Base-by-base conservation (phyloP, 92 coral and sea anemone genomes). In the Meandrina meandrites region DNA sequence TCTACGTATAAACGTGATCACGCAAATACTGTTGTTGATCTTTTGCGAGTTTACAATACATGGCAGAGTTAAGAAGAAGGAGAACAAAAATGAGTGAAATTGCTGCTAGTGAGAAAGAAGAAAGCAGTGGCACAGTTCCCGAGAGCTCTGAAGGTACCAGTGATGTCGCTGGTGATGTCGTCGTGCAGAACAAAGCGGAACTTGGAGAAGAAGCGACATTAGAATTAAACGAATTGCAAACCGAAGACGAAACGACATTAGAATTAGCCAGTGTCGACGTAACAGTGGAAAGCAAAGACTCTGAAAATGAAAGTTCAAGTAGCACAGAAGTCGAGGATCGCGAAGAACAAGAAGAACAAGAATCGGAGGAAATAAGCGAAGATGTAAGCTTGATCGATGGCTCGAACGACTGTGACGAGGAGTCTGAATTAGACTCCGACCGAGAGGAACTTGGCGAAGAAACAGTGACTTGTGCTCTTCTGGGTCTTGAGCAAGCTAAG, bases 401-500 rank as follows among this genome's bases (percentile, higher is more conserved):
- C 13, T 27, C 71, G 71, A 66, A 34, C 76, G 87, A 47, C 31
- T 45, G 19, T 8, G 36, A 68, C 4, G 45, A 57, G 6, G 86
- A 72, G 31, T 73, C 31, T 12, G 66, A 58, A 9, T n/a, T n/a
- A n/a, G 83, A 80, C 11, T 64, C 68, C 6, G 80, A 48, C 28
- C 28, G 79, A 30, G 70, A 75, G 11, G 87, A 67, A 50, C 79
- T 28, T 10, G 85, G 81, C 27, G 80, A 50, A 27, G 70, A 53
- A 3, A 87, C 91, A 3, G 90, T 80, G 27, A 86, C 89, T 9
- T 86, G 89, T 36, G 31, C 84, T 36, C 79, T 86, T 10, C 85
- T 80, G 31, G 85, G 89, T 57, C 79, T 86, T 4, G 89, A 79
- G 67, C 89, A 86, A 21, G 89, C 89, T 36, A 86, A 86, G 89